phyloP scores from a whole-genome alignment of 2,797 vertebrate species.

The Eremophila alpestris region DNA sequence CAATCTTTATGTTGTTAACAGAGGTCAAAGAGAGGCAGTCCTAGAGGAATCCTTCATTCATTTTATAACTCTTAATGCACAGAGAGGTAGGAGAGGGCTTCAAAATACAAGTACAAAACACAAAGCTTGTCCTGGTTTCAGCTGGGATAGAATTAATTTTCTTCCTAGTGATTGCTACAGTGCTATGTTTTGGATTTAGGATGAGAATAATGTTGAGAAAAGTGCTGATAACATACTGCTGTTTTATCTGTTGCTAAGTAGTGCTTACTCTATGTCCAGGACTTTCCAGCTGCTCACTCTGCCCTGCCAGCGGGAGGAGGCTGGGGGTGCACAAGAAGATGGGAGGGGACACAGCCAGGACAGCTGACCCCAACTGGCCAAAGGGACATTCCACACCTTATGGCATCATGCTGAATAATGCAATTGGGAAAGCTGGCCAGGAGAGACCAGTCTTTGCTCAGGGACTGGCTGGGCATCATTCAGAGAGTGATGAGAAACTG shows the following conservation, averaged over 20 bases:
- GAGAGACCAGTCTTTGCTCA: background rate
- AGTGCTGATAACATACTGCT: background rate
- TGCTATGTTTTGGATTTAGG: background rate
- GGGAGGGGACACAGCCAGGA: background rate
- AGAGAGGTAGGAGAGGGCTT: background rate
- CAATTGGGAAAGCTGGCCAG: background rate
- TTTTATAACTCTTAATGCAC: background rate
- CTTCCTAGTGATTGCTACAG: background rate
- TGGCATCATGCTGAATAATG: background rate
- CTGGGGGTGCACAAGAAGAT: background rate
- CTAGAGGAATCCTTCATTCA: background rate
- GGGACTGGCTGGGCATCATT: background rate
- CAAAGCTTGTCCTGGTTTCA: background rate
- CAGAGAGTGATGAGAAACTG: background rate
- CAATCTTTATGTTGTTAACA: background rate
- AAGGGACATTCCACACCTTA: background rate
- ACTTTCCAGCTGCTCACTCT: background rate
- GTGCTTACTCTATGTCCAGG: background rate
- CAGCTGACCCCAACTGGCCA: background rate
- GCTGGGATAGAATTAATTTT: background rate
- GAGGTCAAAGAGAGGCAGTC: background rate
- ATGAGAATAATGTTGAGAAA: background rate
- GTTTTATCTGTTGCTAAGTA: background rate
- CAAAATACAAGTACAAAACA: background rate
- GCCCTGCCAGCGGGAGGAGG: accelerated